Evolutionary conservation across 2,888 invertebrate species (phyloP), one percentile per base, ranked within the genome.

Genomic region (Embidobia sp.): DNA sequence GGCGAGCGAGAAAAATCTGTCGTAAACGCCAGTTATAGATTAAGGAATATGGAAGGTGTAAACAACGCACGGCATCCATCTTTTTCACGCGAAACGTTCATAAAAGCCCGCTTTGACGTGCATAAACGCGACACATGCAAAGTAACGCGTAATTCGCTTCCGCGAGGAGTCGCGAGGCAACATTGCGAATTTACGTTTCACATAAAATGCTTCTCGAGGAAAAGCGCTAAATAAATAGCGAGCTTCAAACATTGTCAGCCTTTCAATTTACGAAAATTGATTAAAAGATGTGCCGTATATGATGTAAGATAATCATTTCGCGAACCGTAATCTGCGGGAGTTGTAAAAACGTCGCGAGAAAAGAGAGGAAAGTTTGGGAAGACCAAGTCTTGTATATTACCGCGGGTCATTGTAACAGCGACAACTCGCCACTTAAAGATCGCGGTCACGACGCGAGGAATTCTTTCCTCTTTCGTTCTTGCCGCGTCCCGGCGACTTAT

Each of bases 381-480:
- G 48, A 72, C 63, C 48, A 63, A 72, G 55, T 48, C 42, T 59
- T 51, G 33, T 63, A 27, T 19, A 55, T 59, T 57, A 57, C 33
- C 22, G 33, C 10, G 44, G 31, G 37, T 64, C 59, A 66, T 59
- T 59, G 66, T 66, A 22, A 48, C 31, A 26, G 15, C 48, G 55
- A 46, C 63, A 40, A 72, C 42, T 48, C 11, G 44, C 67, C 55
- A 75, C 61, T 75, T 75, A 55, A 67, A 67, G 67, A 75, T 75
- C 67, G 75, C 67, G 42, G 67, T 75, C 67, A 75, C 75, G 67
- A 67, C 26, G 40, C 19, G 8, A 26, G 37, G 46, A 74, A 63
- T 75, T 46, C 27, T 61, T 66, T 59, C 7, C 15, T 19, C 44
- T 35, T 10, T 11, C 48, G 29, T 29, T 18, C 51, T 57, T 66